Evolutionary conservation across 35 echinoderm and acorn worm genomes (phyloP).

Genomic region (Stichopus chloronotus): DNA sequence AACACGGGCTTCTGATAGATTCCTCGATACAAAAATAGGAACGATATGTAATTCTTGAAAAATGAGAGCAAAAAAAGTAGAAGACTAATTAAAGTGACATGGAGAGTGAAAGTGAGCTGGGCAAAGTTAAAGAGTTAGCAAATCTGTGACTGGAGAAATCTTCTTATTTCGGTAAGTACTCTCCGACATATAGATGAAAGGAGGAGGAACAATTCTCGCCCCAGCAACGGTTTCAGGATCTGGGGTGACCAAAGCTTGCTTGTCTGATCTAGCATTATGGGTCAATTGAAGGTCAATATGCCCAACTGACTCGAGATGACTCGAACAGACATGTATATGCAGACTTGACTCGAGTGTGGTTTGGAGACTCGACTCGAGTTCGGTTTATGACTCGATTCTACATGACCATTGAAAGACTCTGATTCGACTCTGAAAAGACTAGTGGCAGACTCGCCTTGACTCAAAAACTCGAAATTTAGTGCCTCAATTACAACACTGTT

Average conservation of each 20-base stretch:
- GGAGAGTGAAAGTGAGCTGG: constrained; percentile 18
- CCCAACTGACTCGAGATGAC: not conserved
- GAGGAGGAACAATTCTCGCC: not conserved
- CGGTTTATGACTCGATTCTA: too few species aligned
- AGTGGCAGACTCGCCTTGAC: too few species aligned
- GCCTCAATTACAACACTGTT: too few species aligned
- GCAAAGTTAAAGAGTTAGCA: constrained; percentile 18
- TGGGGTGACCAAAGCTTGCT: not conserved
- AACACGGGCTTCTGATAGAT: not conserved
- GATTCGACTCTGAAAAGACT: too few species aligned
- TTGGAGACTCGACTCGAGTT: not conserved
- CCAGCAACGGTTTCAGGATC: not conserved
- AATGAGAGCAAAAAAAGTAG: not conserved
- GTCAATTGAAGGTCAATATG: not conserved
- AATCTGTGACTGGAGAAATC: not conserved
- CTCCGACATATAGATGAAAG: not conserved
- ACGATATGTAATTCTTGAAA: not conserved
- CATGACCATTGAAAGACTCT: too few species aligned
- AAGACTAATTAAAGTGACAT: not conserved
- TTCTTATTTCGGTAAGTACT: not conserved
- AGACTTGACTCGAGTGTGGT: not conserved
- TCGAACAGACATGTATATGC: too few species aligned
- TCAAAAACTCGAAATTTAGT: too few species aligned
- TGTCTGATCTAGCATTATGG: not conserved
- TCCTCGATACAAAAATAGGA: not conserved